Evolutionary conservation across 2,888 invertebrate species (phyloP).

Genomic region (Ptychoptera albimana): DNA sequence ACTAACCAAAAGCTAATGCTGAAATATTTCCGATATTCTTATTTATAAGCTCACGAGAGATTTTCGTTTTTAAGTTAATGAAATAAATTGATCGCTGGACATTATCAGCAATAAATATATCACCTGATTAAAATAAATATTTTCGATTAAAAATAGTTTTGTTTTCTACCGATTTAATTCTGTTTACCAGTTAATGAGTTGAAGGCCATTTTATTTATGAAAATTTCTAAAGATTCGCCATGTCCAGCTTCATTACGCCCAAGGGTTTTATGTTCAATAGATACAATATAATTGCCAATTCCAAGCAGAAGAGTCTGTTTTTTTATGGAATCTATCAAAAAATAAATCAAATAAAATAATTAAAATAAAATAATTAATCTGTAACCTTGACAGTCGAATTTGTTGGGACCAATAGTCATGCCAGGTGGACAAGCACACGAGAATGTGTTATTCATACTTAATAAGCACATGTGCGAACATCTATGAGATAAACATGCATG

Average conservation of each 20-base stretch:
- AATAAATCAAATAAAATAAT: neutral
- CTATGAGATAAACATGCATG: constrained; percentile 46
- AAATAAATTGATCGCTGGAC: constrained; percentile 29
- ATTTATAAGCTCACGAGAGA: constrained; percentile 21
- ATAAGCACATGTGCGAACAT: constrained; percentile 66
- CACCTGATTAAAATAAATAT: neutral
- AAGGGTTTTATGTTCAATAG: constrained; percentile 46
- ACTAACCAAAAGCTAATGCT: constrained; percentile 41
- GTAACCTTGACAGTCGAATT: constrained; percentile 2
- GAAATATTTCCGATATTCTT: constrained; percentile 34
- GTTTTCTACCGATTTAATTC: too few species aligned
- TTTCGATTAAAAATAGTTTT: too few species aligned
- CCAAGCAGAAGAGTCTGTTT: constrained; percentile 28
- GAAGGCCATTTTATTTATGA: constrained; percentile 50
- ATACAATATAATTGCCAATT: constrained; percentile 37
- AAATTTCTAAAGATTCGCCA: constrained; percentile 32
- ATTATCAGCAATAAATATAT: constrained; percentile 35
- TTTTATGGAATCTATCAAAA: constrained; percentile 11
- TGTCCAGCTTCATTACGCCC: constrained; percentile 44
- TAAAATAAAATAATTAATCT: constrained; percentile 1
- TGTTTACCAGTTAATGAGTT: constrained; percentile 37
- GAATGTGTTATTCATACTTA: constrained; percentile 38
- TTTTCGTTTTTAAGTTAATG: constrained; percentile 22
- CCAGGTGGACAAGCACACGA: constrained; percentile 65
- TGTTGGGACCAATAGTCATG: constrained; percentile 37